Percentiles rank a stretch among this genome's conserved stretches.
phyloP scores from a whole-genome alignment of 2,888 invertebrate species.

The Conops quadrifasciatus region DNA sequence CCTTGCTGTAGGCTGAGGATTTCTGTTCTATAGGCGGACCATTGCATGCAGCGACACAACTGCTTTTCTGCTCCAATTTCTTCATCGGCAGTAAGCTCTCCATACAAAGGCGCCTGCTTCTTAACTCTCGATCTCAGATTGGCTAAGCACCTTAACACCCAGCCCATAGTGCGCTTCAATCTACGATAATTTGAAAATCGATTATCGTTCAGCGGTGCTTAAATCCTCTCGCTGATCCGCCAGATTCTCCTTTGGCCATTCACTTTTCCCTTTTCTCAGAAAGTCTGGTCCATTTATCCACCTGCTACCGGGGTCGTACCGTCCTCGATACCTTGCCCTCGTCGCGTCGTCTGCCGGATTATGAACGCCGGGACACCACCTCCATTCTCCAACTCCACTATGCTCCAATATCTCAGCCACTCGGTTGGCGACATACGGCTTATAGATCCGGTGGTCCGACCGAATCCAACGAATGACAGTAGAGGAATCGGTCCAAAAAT shows the following conservation, averaged over 20 bases:
- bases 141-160: neutral
- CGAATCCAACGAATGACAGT: neutral
- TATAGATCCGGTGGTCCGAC: neutral
- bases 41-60: no score
- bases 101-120: no score
- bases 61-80: no score
- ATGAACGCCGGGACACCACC: no score
- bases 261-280: neutral
- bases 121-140: no score
- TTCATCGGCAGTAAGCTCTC: no score
- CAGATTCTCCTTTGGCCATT: neutral
- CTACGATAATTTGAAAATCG: neutral
- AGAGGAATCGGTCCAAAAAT: neutral
- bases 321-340: neutral
- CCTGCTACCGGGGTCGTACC: neutral
- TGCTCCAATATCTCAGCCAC: slow-evolving; percentile 11
- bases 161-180: no score
- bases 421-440: neutral
- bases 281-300: neutral
- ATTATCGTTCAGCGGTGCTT: neutral
- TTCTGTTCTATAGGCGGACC: no score
- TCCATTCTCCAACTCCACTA: neutral
- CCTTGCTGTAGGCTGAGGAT: no score
- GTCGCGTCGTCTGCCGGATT: neutral
- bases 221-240: neutral